These are phyloP conservation scores for Clarias magur DNA, from an alignment of 2,113 vertebrate genomes.

Conservation along the genomic window DNA sequence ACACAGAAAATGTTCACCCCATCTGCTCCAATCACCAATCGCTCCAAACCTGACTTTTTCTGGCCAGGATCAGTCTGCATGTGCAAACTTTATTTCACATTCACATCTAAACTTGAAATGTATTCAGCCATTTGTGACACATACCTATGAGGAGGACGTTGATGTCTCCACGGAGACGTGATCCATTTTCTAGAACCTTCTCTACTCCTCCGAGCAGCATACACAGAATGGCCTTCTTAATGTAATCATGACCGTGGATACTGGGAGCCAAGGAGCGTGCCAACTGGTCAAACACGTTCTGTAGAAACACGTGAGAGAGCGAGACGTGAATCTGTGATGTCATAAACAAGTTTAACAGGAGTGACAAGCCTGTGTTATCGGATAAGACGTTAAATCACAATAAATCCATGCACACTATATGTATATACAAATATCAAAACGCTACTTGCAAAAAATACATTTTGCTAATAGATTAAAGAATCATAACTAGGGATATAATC, in stretches of 20 bases:
- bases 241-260: conserved; percentile 93
- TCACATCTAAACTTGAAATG: too few species aligned
- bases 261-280: conserved; percentile 89
- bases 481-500: too few species aligned
- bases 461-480: too few species aligned
- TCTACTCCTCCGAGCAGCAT: conserved; percentile 94
- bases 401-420: too few species aligned
- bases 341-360: background rate
- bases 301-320: background rate
- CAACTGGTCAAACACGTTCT: conserved; percentile 85
- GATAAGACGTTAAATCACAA: too few species aligned
- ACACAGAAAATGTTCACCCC: background rate
- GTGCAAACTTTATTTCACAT: background rate
- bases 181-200: conserved; percentile 91
- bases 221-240: conserved; percentile 97
- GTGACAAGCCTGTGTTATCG: background rate
- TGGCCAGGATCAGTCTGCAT: background rate
- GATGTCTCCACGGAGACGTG: conserved; percentile 93
- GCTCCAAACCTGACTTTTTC: background rate
- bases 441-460: too few species aligned
- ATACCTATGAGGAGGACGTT: conserved; percentile 94
- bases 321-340: background rate
- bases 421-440: too few species aligned
- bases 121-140: background rate
- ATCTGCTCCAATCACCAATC: too few species aligned